Percentiles rank a stretch among this genome's conserved stretches.
Conservation (phyloP, 2,888 invertebrate genomes). For the Euzetes globulus region DNA sequence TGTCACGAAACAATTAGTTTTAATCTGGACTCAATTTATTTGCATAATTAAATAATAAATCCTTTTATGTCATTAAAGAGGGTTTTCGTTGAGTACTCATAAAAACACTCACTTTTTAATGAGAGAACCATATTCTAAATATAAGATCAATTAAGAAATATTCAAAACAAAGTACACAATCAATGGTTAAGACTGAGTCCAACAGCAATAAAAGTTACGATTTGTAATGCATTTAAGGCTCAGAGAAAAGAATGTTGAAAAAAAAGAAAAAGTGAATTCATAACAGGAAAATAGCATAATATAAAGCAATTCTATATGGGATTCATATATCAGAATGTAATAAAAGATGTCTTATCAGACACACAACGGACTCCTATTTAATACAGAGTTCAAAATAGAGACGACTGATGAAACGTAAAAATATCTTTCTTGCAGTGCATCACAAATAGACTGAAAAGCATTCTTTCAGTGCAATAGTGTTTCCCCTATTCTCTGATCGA, state of each 20-base stretch:
- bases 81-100: too few species aligned
- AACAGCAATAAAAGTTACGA: conserved; percentile 6
- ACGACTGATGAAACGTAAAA: conserved; percentile 4
- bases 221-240: conserved; percentile 5
- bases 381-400: neutral
- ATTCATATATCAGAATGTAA: conserved; percentile 19
- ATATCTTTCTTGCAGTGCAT: conserved; percentile 13
- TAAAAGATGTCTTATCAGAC: conserved; percentile 17
- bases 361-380: neutral
- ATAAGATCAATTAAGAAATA: neutral
- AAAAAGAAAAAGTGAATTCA: neutral
- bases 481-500: neutral
- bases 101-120: neutral
- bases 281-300: neutral
- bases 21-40: too few species aligned
- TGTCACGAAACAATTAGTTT: too few species aligned
- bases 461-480: conserved; percentile 2
- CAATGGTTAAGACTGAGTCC: neutral
- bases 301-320: conserved; percentile 1
- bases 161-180: neutral
- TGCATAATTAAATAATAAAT: too few species aligned
- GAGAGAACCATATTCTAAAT: neutral
- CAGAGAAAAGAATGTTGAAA: neutral
- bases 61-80: too few species aligned
- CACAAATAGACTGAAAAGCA: neutral